Evolutionary conservation across 2,113 vertebrate species (phyloP).

Genomic region (Hydropotes inermis): DNA sequence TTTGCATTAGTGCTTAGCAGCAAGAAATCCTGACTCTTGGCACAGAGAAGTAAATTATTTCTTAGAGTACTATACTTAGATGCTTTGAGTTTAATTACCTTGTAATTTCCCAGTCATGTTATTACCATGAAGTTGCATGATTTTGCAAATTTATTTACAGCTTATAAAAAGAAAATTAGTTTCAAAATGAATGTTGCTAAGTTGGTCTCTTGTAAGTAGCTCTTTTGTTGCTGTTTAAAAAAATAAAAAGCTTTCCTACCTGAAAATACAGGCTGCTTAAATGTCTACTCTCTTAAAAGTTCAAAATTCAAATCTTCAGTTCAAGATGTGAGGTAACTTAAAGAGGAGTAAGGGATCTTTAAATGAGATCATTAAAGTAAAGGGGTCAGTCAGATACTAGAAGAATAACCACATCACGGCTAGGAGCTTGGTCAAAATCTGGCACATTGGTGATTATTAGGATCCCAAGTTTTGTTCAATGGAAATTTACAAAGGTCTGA

Average conservation of each 20-base stretch:
- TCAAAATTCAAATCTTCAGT: background rate
- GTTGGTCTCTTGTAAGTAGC: conserved; percentile 52
- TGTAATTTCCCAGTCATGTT: conserved; percentile 74
- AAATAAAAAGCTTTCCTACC: conserved; percentile 46
- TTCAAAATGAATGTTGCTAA: conserved; percentile 69
- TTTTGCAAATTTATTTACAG: conserved; percentile 69
- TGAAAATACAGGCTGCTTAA: conserved; percentile 24
- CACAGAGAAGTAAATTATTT: conserved; percentile 76
- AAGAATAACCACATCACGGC: background rate
- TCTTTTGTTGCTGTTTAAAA: conserved; percentile 30
- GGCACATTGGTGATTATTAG: background rate
- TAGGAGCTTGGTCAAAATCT: background rate
- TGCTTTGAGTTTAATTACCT: conserved; percentile 79
- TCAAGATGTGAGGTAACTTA: background rate
- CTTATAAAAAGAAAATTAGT: conserved; percentile 71
- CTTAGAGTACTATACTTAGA: conserved; percentile 69
- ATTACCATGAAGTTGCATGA: conserved; percentile 70
- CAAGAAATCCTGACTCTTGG: conserved; percentile 64
- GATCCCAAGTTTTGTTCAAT: background rate
- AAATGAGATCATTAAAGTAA: background rate
- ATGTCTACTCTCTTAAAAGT: conserved; percentile 28
- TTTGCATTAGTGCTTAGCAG: conserved; percentile 75
- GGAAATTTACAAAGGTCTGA: background rate
- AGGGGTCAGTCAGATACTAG: background rate
- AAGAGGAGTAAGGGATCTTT: background rate